phyloP scores from a whole-genome alignment of 2,888 invertebrate species.

The Nowickia ferox region DNA sequence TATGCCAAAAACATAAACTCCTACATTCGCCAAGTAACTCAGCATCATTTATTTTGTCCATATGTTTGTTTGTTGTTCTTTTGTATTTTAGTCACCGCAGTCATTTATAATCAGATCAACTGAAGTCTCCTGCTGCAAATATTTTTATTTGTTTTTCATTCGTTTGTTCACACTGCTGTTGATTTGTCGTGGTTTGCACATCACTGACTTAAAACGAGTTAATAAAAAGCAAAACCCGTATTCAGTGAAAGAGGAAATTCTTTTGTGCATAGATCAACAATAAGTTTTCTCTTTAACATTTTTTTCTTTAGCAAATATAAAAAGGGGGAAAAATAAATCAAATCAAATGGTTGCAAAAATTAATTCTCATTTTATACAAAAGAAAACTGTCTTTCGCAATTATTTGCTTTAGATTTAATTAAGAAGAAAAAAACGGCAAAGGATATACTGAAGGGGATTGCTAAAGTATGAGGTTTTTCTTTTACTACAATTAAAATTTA shows the following conservation, averaged over 20 bases:
- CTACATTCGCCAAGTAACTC: conserved; percentile 50
- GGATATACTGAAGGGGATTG: neutral
- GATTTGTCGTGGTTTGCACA: conserved; percentile 13
- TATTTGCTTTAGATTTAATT: conserved; percentile 23
- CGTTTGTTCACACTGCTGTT: neutral
- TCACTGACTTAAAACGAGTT: conserved; percentile 11
- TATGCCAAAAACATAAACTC: conserved; percentile 57
- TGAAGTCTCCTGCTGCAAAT: conserved; percentile 8
- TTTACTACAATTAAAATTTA: neutral
- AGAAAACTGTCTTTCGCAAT: conserved; percentile 26
- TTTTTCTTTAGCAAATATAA: neutral
- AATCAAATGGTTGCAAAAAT: conserved; percentile 21
- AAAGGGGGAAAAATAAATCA: conserved; percentile 11
- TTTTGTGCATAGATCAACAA: conserved; percentile 29
- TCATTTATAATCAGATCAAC: conserved; percentile 31
- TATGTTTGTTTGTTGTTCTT: neutral
- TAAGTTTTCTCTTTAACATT: neutral
- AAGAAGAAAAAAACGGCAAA: neutral
- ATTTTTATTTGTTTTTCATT: conserved; percentile 25
- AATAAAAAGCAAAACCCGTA: neutral
- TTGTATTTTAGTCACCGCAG: neutral
- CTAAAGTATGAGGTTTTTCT: neutral
- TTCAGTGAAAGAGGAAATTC: neutral
- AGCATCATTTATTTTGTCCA: conserved; percentile 42
- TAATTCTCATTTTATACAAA: conserved; percentile 18